Evolutionary conservation across 2,113 vertebrate genomes (phyloP).

Genomic region (Petroica traversi): DNA sequence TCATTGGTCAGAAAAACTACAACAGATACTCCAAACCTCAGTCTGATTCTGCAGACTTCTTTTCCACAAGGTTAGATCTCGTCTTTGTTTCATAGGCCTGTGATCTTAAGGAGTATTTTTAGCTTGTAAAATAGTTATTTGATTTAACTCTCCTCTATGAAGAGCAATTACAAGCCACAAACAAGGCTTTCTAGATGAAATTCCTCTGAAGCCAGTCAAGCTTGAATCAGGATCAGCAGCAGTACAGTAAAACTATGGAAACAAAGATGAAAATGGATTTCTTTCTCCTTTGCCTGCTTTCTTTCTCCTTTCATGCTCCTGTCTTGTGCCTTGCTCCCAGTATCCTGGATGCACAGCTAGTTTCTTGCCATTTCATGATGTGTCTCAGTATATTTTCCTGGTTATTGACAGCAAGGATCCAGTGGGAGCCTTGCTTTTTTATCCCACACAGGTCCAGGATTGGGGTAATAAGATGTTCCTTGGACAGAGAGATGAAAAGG

Average conservation of each 20-base stretch:
- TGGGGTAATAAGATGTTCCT: background rate
- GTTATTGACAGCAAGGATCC: background rate
- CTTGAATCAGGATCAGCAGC: background rate
- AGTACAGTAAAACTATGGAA: background rate
- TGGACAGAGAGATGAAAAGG: background rate
- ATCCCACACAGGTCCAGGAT: rapidly evolving
- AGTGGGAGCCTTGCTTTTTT: rapidly evolving
- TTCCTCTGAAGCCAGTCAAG: background rate
- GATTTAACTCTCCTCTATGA: background rate
- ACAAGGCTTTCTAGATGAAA: background rate
- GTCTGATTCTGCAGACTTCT: background rate
- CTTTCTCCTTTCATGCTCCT: background rate
- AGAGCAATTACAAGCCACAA: background rate
- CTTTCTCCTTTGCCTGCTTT: rapidly evolving
- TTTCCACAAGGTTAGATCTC: background rate
- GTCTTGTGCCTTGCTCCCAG: background rate
- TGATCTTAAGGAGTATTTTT: background rate
- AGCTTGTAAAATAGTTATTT: background rate
- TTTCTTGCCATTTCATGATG: background rate
- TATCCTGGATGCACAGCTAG: background rate
- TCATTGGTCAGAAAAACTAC: background rate
- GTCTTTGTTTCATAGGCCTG: background rate
- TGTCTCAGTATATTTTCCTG: background rate
- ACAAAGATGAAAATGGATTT: background rate
- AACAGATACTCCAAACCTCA: background rate